Evolutionary conservation across 2,797 vertebrate species (phyloP), one percentile per base, ranked within the genome.

Genomic region (Sparidentex hasta): DNA sequence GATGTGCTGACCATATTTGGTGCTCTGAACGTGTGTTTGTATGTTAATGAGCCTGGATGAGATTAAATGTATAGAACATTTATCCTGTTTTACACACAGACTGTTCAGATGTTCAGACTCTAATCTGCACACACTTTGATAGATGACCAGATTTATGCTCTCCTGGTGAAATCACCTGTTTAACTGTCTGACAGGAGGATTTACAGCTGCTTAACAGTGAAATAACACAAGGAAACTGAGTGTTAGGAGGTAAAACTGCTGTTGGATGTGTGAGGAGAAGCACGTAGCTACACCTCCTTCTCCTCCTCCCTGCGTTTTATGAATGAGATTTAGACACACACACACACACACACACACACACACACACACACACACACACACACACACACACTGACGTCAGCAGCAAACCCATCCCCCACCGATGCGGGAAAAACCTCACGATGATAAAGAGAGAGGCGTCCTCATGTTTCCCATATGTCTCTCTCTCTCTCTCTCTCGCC

Each of bases 391-490:
- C 46, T 93, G 90, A 92, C 21, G 92, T 91, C 88, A 93, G 2
- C 57, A 65, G 41, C 16, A 47, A 62, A 77, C 71, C 71, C 83
- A 61, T 56, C 90, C 86, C 74, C 59, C 86, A 48, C 78, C 33
- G 89, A 90, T 94, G 92, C 90, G 72, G 94, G 91, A 93, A 93
- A 94, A 94, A 83, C 88, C 91, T 90, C 85, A 89, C 85, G 82
- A 87, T 61, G 65, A 51, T n/a, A 52, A 52, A 72, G 79, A 66
- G 54, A 29, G 55, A 54, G 63, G 23, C 11, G 1, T 70, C 55
- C 72, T 64, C 29, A 20, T 65, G 20, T 33, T 29, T 18, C 61
- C 59, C 48, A n/a, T 0, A 50, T 47, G 25, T 73, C 74, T 65
- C 78, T 72, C 78, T 72, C 27, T 12, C 50, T n/a, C 70, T 21